Conservation (phyloP, 1,140 invertebrate genomes). For the Batillaria attramentaria region DNA sequence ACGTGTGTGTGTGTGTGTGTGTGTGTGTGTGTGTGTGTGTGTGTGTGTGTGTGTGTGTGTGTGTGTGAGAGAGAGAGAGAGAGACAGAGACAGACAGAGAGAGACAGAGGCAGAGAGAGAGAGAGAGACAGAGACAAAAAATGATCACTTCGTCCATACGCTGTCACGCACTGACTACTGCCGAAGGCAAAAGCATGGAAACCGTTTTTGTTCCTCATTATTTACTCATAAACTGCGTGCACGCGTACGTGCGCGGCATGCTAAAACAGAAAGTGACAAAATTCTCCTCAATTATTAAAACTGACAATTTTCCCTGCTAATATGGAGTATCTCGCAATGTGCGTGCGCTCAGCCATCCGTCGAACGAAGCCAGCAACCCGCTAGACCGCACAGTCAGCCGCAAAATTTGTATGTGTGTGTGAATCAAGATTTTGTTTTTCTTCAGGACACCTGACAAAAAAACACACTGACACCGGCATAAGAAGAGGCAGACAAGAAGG, state of each 20-base stretch:
- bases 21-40: slow-evolving; percentile 16
- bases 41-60: slow-evolving; percentile 6
- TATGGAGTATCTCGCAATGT: too few species aligned
- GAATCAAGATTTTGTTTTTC: too few species aligned
- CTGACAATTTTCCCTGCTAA: too few species aligned
- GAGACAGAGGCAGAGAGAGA: slow-evolving; percentile 6
- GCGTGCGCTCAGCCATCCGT: too few species aligned
- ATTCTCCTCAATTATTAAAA: background rate
- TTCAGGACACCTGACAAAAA: too few species aligned
- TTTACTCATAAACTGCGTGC: slow-evolving; percentile 6
- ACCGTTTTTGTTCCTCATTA: background rate
- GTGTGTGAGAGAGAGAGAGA: background rate
- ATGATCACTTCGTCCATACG: background rate
- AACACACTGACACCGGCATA: too few species aligned
- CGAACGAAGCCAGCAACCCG: too few species aligned
- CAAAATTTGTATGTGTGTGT: too few species aligned
- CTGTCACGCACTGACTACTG: background rate
- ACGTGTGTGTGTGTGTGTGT: background rate
- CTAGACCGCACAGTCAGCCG: too few species aligned
- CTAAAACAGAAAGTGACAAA: background rate
- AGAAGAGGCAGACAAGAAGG: too few species aligned
- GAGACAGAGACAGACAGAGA: background rate
- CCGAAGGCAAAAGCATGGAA: background rate
- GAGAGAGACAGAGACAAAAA: background rate
- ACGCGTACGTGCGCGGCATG: background rate